Evolutionary conservation across 2,797 vertebrate genomes (phyloP), one percentile per base, ranked within the genome.

Genomic region (Danio tinwini): DNA sequence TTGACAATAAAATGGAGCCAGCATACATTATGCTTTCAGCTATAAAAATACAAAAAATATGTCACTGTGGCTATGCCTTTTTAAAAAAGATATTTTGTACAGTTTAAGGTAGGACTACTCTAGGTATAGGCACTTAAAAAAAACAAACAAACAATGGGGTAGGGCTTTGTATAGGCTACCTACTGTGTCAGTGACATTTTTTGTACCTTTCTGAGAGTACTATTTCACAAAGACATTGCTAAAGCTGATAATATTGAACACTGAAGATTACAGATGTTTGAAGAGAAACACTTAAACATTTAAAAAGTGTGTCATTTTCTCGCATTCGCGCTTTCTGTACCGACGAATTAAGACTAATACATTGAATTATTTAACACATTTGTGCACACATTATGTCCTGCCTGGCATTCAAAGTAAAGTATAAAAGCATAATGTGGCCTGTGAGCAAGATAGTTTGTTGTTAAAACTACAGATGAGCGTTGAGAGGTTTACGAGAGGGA

Each of bases 401-500:
- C 71, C 47, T 12, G 55, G 42, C 55, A 29, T 59, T 73, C 42
- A 59, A 65, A 63, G 63, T 68, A 74, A 81, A 63, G 62, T 70
- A 75, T 68, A 63, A 81, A 67, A 81, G 59, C 58, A 80, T 64
- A 70, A 71, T 78, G 55, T 81, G 70, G 67, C 69, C 42, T 69
- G 63, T 39, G 72, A 76, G 74, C 64, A 37, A 64, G 62, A 65
- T 67, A 44, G 71, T 73, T 83, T 83, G 59, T 73, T 81, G 83
- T 74, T 80, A 76, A 74, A 83, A 76, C 71, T 81, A 79, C 81
- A 83, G 79, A 79, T 72, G 74, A 75, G 81, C 10, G 19, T 37
- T 76, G 76, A 81, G 77, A 76, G 72, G 52, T 85, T 85, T 85
- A 82, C n/a, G 74, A 80, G 81, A 81, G 74, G 73, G 65, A 77